phyloP scores from a whole-genome alignment of 2,113 vertebrate genomes.

The Ophiodon elongatus region DNA sequence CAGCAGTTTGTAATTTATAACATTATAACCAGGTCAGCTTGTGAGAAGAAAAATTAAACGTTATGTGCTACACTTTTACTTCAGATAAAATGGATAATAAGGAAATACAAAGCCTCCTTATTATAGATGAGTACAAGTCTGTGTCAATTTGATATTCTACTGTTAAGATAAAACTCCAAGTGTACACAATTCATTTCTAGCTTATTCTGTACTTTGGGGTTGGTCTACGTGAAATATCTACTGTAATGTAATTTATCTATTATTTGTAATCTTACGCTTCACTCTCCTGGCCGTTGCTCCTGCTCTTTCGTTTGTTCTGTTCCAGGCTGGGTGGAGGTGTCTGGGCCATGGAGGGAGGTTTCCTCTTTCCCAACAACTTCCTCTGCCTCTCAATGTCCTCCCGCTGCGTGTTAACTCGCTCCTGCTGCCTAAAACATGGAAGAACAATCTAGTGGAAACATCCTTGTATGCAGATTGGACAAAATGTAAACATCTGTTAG shows the following conservation, averaged over 20 bases:
- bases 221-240: neutral
- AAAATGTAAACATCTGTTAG: neutral
- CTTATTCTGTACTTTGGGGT: neutral
- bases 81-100: neutral
- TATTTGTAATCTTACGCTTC: conserved; percentile 87
- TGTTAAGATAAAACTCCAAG: neutral
- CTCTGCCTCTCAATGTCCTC: conserved; percentile 96
- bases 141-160: neutral
- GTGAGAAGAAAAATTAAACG: neutral
- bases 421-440: conserved; percentile 88
- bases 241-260: neutral
- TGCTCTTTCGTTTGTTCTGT: conserved; percentile 94
- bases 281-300: conserved; percentile 93
- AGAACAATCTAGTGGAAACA: conserved; percentile 1
- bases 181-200: neutral
- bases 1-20: neutral
- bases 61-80: neutral
- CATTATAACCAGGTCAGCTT: neutral
- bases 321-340: conserved; percentile 89
- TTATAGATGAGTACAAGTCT: neutral
- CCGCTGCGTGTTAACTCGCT: conserved; percentile 94
- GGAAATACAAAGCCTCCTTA: neutral
- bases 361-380: conserved; percentile 94
- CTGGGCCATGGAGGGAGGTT: conserved; percentile 91
- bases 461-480: neutral